phyloP scores from a whole-genome alignment of 35 echinoderm and acorn worm genomes.

The Amphiura filiformis region DNA sequence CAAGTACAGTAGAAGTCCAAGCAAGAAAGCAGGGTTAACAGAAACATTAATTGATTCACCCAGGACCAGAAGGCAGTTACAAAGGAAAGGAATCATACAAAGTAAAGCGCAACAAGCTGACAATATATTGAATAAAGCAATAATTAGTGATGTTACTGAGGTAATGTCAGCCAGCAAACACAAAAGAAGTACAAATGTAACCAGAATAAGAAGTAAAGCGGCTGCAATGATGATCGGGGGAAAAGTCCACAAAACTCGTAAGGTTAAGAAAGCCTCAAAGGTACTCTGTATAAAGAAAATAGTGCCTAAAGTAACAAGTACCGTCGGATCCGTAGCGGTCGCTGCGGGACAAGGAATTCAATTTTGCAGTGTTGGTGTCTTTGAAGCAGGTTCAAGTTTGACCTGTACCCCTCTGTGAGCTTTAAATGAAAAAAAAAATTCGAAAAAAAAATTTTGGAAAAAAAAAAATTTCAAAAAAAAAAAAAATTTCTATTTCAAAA shows the following conservation, averaged over 20 bases:
- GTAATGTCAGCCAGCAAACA: background rate
- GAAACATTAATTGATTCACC: background rate
- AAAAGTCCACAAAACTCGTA: background rate
- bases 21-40: background rate
- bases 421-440: too few species aligned
- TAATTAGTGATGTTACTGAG: background rate
- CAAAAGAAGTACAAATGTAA: background rate
- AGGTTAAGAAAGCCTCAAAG: background rate
- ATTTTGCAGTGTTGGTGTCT: too few species aligned
- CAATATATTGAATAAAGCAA: background rate
- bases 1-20: too few species aligned
- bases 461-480: too few species aligned
- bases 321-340: too few species aligned
- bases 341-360: too few species aligned
- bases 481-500: too few species aligned
- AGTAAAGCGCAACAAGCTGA: too few species aligned
- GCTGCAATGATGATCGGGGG: background rate
- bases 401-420: too few species aligned
- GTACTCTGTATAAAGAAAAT: background rate
- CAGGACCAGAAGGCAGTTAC: background rate
- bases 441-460: too few species aligned
- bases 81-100: background rate
- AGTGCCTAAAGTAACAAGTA: background rate
- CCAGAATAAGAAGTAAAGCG: background rate
- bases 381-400: too few species aligned